phyloP scores from a whole-genome alignment of 2,113 vertebrate species.

The Crocuta crocuta region DNA sequence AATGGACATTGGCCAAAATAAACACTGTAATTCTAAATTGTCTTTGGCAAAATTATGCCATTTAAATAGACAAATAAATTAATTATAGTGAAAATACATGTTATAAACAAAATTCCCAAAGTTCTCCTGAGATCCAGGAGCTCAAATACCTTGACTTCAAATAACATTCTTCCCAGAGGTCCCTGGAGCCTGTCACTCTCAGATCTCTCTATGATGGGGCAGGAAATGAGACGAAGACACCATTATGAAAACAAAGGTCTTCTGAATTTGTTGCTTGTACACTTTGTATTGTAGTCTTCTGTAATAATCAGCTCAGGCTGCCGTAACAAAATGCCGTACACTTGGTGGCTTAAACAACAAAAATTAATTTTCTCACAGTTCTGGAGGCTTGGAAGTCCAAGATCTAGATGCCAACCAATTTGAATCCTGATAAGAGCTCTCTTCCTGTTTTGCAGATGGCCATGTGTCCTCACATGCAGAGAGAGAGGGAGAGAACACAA shows the following conservation, averaged over 20 bases:
- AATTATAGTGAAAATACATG: background rate
- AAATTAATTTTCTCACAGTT: background rate
- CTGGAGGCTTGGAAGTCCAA: background rate
- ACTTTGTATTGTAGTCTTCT: background rate
- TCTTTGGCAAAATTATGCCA: background rate
- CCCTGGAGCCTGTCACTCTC: background rate
- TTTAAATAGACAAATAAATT: background rate
- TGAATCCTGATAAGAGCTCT: background rate
- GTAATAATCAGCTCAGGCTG: background rate
- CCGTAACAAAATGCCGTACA: background rate
- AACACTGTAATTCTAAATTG: background rate
- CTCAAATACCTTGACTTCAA: background rate
- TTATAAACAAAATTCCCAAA: background rate
- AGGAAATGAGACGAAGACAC: background rate
- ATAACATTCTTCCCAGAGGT: background rate
- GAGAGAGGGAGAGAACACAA: background rate
- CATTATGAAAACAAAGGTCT: background rate
- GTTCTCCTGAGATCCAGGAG: background rate
- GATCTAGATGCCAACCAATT: background rate
- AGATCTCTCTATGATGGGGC: background rate
- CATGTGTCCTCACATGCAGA: background rate
- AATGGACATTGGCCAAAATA: background rate
- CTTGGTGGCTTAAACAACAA: background rate
- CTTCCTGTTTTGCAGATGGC: background rate
- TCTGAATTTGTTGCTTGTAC: background rate